Evolutionary conservation across 2,113 vertebrate species (phyloP), one percentile per base, ranked within the genome.

Genomic region (Proterorhinus semilunaris): DNA sequence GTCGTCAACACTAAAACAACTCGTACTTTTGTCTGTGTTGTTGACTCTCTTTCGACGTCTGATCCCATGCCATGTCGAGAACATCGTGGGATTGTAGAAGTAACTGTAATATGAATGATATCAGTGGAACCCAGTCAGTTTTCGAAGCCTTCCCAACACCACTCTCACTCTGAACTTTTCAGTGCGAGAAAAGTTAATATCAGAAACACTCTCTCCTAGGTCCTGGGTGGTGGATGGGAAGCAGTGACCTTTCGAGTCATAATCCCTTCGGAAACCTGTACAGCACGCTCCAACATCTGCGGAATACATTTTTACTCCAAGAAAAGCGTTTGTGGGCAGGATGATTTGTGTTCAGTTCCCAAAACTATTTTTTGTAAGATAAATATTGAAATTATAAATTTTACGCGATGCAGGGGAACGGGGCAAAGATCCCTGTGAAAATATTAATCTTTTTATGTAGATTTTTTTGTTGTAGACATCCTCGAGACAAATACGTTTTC

Each of bases 241-340:
- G 48, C 27, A 7, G 12, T 73, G 66, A 66, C 76, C 48, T 61
- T 68, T 69, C 7, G 69, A 43, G 45, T 47, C 65, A 58, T 17
- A 43, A 55, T 44, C 52, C 51, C 55, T 42, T 45, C 36, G 58
- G 15, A 57, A 12, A 57, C 59, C 45, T 59, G 50, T 66, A 10
- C 21, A 21, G 52, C 44, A 71, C 17, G 58, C 49, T 45, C 17
- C 11, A 61, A 13, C 51, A 65, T 48, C 21, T 75, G 8, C 45
- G 36, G 48, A 54, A 49, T 65, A 65, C 1, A 21, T 27, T 47
- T 58, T 64, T 12, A 44, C 54, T 21, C 8, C 4, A 75, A 15
- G 16, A 65, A 58, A 61, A 44, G 44, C 67, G 42, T 48, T 27
- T 45, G 9, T 7, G n/a, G 59, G 46, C 57, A 27, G 57, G 27